Conservation (phyloP, 2,113 vertebrate species). For the Aviceda subcristata region DNA sequence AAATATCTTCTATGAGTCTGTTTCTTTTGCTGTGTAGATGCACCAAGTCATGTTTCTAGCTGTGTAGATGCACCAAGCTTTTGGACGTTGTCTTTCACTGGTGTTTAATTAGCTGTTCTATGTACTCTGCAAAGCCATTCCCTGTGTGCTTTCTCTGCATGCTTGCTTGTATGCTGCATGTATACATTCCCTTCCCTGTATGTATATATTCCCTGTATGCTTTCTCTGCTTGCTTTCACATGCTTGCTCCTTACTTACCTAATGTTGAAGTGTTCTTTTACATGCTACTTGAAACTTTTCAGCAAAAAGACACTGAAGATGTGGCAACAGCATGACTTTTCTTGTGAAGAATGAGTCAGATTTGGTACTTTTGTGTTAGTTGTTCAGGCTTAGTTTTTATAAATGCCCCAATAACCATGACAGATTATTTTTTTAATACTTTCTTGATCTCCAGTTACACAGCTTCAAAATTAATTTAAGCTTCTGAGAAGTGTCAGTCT, state of each 20-base stretch:
- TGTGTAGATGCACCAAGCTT: background rate
- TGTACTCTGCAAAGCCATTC: background rate
- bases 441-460: constrained; percentile 1
- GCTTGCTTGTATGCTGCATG: background rate
- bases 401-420: background rate
- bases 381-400: background rate
- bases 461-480: background rate
- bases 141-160: background rate
- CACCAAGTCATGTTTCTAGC: background rate
- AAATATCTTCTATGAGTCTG: background rate
- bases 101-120: background rate
- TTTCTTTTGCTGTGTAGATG: background rate
- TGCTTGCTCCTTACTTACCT: background rate
- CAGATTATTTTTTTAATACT: background rate
- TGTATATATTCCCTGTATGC: no score
- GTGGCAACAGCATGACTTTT: background rate
- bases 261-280: background rate
- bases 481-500: constrained; percentile 7
- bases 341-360: background rate
- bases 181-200: background rate
- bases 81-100: background rate
- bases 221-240: background rate
- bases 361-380: background rate
- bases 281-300: background rate
- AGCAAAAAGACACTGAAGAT: background rate